Percentiles rank a stretch among this genome's conserved stretches.
phyloP scores from a whole-genome alignment of 2,797 vertebrate species.

The Crenichthys baileyi region DNA sequence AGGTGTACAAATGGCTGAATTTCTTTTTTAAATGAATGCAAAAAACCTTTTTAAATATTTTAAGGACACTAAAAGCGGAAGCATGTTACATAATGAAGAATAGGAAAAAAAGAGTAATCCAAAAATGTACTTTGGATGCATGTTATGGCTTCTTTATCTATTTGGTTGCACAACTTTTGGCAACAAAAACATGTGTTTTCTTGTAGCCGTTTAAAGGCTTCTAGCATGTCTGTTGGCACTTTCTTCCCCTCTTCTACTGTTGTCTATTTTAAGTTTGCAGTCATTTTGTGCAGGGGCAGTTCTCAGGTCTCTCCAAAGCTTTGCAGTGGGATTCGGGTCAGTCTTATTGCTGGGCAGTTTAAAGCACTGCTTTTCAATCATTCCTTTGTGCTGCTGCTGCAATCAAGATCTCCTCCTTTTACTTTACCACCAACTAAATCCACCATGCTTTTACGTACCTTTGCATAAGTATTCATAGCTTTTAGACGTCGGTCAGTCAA shows the following conservation, averaged over 20 bases:
- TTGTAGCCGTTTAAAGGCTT: neutral
- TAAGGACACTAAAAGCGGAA: neutral
- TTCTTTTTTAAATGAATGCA: neutral
- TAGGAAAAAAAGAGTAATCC: neutral
- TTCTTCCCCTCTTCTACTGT: neutral
- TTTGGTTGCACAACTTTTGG: conserved; percentile 5
- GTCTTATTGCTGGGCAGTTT: neutral
- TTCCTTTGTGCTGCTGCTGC: neutral
- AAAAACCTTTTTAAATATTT: neutral
- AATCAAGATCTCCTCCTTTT: neutral
- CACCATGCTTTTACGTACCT: no score
- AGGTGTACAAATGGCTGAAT: neutral
- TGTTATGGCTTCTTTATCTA: neutral
- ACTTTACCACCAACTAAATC: no score
- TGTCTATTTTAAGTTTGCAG: conserved; percentile 10
- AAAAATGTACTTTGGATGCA: neutral
- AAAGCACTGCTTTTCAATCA: neutral
- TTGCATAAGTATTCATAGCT: no score
- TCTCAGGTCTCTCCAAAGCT: conserved; percentile 3
- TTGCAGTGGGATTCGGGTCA: conserved; percentile 2
- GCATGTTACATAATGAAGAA: neutral
- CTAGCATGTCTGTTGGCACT: neutral
- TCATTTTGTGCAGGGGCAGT: neutral
- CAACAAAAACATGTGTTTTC: conserved; percentile 2
- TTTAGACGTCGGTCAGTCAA: no score